A percentile compares a stretch with the other conserved stretches of the same genome.
These are phyloP conservation scores for Nephrotoma flavescens DNA, from an alignment of 2,888 invertebrate genomes.

Conservation along the genomic window DNA sequence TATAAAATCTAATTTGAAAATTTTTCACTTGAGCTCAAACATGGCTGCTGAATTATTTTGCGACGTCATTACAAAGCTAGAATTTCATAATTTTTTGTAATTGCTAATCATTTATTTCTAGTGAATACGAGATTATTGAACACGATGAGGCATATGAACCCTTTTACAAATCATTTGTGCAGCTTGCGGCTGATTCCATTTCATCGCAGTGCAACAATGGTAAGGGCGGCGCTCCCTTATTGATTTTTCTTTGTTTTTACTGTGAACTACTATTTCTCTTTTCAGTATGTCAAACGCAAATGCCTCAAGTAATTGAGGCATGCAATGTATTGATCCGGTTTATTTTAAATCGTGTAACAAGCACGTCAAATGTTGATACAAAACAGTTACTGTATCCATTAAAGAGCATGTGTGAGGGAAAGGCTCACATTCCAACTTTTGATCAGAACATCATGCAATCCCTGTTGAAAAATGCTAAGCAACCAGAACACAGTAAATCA, in stretches of 20 bases:
- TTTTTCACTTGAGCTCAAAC: constrained; percentile 19
- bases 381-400: constrained; percentile 53
- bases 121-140: constrained; percentile 72
- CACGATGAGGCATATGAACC: constrained; percentile 71
- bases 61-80: constrained; percentile 8
- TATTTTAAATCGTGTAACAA: constrained; percentile 35
- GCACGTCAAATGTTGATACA: constrained; percentile 29
- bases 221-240: constrained; percentile 12
- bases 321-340: constrained; percentile 52
- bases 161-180: constrained; percentile 79
- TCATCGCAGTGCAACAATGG: constrained; percentile 35
- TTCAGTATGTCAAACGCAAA: constrained; percentile 50
- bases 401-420: constrained; percentile 53
- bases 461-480: constrained; percentile 58
- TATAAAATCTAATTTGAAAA: constrained; percentile 9
- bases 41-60: constrained; percentile 20
- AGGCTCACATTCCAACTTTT: constrained; percentile 50
- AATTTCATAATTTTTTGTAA: background rate
- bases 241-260: background rate
- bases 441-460: constrained; percentile 65
- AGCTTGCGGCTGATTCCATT: constrained; percentile 74
- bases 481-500: constrained; percentile 39
- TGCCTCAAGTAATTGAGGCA: constrained; percentile 51
- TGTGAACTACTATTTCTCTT: background rate
- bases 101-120: constrained; percentile 33